Base-by-base conservation (phyloP, 2,888 invertebrate genomes). In the Drosophila merina region DNA sequence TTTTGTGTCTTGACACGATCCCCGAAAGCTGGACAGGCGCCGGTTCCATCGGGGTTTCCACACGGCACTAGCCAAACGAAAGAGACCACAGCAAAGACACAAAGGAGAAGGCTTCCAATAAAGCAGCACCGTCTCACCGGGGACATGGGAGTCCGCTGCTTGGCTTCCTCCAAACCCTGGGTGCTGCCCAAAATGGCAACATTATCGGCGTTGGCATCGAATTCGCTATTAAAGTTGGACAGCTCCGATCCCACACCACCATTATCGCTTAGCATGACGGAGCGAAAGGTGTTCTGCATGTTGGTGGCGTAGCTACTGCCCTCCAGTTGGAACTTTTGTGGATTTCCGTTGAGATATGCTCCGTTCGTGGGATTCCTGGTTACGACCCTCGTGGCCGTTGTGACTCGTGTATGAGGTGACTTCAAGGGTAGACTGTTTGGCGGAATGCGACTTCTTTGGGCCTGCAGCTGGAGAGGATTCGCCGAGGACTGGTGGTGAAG, bases 51-150 rank as follows among this genome's bases (percentile, higher is more conserved):
- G 2, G 72, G 14, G 42, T 80, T 67, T 3, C 94, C 93, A 84
- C 96, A 97, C 0, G 96, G 96, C 10, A 95, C 94, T 4, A 95
- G 93, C 95, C 95, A 96, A 5, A 96, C 92, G 88, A 96, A 97
- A 84, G 95, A 93, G 44, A 96, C 92, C 51, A 95, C 94, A 6
- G 95, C 95, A 64, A 95, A 92, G 69, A 95, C 91, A 88, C 95
- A 97, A 54, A 95, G 90, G 47, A 96, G 89, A 73, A 96, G 94
- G 0, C 96, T 96, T 8, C 93, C 92, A 14, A 95, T 92, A 77
- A 96, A 95, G 42, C 94, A 95, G 70, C 94, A 93, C 72, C 94
- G 94, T 10, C 96, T 93, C 38, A 94, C 90, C 20, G 93, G 93
- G 0, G 95, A 94, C 95, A 96, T 95, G 50, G 92, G 91, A 69